phyloP scores from a whole-genome alignment of 2,113 vertebrate species.

The Lagenorhynchus albirostris region DNA sequence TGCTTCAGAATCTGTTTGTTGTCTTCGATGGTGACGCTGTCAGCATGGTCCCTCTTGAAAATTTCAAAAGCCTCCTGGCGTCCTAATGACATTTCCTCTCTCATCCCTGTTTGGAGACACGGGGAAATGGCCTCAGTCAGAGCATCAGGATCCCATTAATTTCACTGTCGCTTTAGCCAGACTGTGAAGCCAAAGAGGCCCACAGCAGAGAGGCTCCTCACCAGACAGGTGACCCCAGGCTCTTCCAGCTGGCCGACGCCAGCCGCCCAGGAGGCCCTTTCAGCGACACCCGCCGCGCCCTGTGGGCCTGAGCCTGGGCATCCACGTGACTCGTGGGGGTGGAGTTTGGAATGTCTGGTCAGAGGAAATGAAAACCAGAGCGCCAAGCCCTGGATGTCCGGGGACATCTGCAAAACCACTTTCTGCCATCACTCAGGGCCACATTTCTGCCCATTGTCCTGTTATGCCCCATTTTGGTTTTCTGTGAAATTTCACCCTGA shows the following conservation, averaged over 20 bases:
- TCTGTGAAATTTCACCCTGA: neutral
- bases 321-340: neutral
- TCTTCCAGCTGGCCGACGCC: neutral
- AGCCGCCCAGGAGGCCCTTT: neutral
- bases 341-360: slow-evolving; percentile 14
- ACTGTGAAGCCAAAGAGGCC: slow-evolving; percentile 2
- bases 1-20: slow-evolving; percentile 91
- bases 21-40: slow-evolving; percentile 88
- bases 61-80: slow-evolving; percentile 93
- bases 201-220: neutral
- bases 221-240: slow-evolving; percentile 17
- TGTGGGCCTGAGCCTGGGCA: neutral
- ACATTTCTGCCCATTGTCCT: slow-evolving; percentile 41
- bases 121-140: slow-evolving; percentile 12
- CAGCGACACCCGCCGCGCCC: neutral
- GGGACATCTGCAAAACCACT: slow-evolving; percentile 51
- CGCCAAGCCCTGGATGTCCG: neutral
- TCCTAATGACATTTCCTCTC: slow-evolving; percentile 85
- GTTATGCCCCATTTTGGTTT: slow-evolving; percentile 24
- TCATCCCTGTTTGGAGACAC: slow-evolving; percentile 65
- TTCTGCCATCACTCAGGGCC: slow-evolving; percentile 32
- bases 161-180: slow-evolving; percentile 41
- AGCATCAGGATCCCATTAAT: slow-evolving; percentile 25
- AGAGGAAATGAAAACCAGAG: slow-evolving; percentile 64
- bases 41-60: slow-evolving; percentile 88